phyloP scores from a whole-genome alignment of 2,113 vertebrate species.

The Paraplagusia blochii region DNA sequence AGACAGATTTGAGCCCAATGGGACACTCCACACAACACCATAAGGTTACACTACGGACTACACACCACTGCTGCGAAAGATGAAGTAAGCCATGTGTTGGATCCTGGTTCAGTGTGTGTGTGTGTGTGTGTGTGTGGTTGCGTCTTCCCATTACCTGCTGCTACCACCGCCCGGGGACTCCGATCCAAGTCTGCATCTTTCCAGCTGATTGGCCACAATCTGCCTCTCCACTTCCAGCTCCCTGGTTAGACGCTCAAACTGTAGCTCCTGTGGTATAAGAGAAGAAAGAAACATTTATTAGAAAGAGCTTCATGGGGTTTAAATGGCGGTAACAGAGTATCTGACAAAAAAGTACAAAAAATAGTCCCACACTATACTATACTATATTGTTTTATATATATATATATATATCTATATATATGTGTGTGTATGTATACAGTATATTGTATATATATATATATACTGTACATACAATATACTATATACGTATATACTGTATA shows the following conservation, averaged over 20 bases:
- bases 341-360: too few species aligned
- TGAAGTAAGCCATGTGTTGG: constrained; percentile 54
- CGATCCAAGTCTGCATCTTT: constrained; percentile 97
- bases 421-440: too few species aligned
- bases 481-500: too few species aligned
- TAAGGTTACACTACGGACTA: constrained; percentile 58
- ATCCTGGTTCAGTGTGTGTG: constrained; percentile 12
- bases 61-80: constrained; percentile 55
- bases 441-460: too few species aligned
- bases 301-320: constrained; percentile 6
- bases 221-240: constrained; percentile 99
- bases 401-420: too few species aligned
- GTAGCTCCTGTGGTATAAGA: constrained; percentile 85
- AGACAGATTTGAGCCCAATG: constrained; percentile 8
- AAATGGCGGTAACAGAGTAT: constrained; percentile 17
- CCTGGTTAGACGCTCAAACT: constrained; percentile 98
- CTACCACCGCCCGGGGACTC: constrained; percentile 95
- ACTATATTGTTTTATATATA: too few species aligned
- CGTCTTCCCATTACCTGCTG: constrained; percentile 87
- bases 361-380: too few species aligned
- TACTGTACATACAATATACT: too few species aligned
- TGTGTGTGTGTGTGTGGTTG: constrained; percentile 21
- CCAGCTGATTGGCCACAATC: constrained; percentile 99
- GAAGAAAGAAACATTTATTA: constrained; percentile 1
- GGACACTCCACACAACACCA: constrained; percentile 36